Conservation (phyloP, 2,888 invertebrate species). For the Danaus chrysippus region DNA sequence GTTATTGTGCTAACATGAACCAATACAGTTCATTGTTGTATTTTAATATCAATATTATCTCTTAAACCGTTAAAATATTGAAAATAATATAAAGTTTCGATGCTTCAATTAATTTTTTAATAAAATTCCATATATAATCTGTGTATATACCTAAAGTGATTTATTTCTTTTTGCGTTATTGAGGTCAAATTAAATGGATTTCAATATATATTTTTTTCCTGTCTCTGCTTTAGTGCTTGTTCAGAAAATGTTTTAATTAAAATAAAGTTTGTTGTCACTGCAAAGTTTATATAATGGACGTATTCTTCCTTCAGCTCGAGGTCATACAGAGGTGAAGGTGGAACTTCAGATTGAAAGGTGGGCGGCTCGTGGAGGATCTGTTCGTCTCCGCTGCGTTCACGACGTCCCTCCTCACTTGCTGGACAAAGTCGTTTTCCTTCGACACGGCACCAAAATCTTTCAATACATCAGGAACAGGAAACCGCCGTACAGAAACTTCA, state of each 20-base stretch:
- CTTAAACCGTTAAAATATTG: no score
- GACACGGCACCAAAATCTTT: slow-evolving; percentile 86
- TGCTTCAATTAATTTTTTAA: no score
- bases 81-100: no score
- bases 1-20: no score
- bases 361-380: slow-evolving; percentile 85
- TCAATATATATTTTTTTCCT: no score
- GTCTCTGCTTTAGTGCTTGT: no score
- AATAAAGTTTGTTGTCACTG: no score
- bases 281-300: background rate
- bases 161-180: no score
- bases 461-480: slow-evolving; percentile 88
- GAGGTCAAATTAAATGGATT: no score
- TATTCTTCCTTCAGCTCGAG: slow-evolving; percentile 53
- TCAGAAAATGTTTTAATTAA: no score
- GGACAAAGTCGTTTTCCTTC: slow-evolving; percentile 88
- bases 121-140: no score
- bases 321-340: slow-evolving; percentile 79
- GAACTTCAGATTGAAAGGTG: slow-evolving; percentile 84
- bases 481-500: slow-evolving; percentile 85
- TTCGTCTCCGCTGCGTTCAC: slow-evolving; percentile 86
- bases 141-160: no score
- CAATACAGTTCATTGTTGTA: slow-evolving; percentile 10
- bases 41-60: background rate
- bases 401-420: slow-evolving; percentile 85